A percentile compares a stretch with the other conserved stretches of the same genome.
These are phyloP conservation scores for Trialeurodes vaporariorum DNA, from an alignment of 1,140 invertebrate species.

Conservation along the genomic window DNA sequence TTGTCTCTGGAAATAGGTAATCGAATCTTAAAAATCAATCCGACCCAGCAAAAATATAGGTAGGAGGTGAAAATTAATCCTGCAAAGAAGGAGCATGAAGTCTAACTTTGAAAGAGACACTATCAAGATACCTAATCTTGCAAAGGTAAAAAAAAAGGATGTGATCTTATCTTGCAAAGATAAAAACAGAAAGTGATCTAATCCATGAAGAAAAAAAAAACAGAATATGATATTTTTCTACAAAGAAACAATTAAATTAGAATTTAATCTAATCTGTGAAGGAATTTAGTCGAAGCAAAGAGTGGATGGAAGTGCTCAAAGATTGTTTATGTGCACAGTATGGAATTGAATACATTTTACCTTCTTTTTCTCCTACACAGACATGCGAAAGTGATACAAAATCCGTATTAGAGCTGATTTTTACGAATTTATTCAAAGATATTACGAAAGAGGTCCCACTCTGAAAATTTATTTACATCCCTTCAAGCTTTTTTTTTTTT, in stretches of 20 bases:
- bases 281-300: too few species aligned
- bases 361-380: constrained; percentile 12
- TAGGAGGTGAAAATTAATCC: too few species aligned
- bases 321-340: too few species aligned
- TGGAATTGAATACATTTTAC: too few species aligned
- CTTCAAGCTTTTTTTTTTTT: too few species aligned
- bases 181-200: not conserved
- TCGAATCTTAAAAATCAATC: too few species aligned
- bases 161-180: not conserved
- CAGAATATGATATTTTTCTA: constrained; percentile 3
- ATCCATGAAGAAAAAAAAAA: constrained; percentile 3
- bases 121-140: not conserved
- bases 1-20: not conserved
- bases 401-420: not conserved
- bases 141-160: not conserved
- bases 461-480: too few species aligned
- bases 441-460: too few species aligned
- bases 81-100: not conserved
- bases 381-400: not conserved
- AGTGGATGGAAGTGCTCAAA: too few species aligned
- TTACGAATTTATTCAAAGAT: too few species aligned
- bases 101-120: not conserved
- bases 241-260: constrained; percentile 5
- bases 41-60: too few species aligned
- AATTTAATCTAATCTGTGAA: too few species aligned